Base-by-base conservation (phyloP, 92 coral and sea anemone species). In the Umimayanthus chanpuru region DNA sequence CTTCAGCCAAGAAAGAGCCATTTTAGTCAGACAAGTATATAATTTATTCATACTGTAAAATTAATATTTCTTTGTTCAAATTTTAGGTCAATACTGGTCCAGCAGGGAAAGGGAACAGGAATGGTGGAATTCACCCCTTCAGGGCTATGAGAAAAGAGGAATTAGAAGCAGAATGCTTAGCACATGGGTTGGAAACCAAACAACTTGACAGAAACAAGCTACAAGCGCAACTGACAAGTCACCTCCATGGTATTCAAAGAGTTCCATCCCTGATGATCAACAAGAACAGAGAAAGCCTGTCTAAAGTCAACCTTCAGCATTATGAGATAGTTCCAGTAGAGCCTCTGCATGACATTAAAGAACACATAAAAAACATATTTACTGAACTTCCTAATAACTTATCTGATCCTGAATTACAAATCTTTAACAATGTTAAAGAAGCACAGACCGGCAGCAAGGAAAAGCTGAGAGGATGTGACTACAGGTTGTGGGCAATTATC, bases 311-410 rank as follows among this genome's bases (percentile, higher is more conserved):
- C 66, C 66, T 87, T 28, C 40, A 66, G 43, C 50, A 49, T 3
- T 90, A 90, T 87, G 73, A 88, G 58, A 76, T 87, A 5, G 50
- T 87, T 9, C 87, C 90, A 23, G 84, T 80, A 39, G 90, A 90
- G n/a, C 92, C 90, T 5, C 73, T 85, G 5, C 89, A 90, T 56
- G 92, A 86, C 67, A 77, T 85, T 49, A 80, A 67, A 23, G 81
- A 86, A 50, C 89, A 86, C 39, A 76, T 18, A 7, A 40, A 86
- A 55, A 90, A 90, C 65, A 36, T 90, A 1, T 58, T 86, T 9
- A 86, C 78, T 29, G 90, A 86, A 73, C 86, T 90, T 11, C 92
- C 89, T 26, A 56, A 68, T 5, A 85, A 85, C 49, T 40, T 77
- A 15, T 40, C 61, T 25, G 18, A 43, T 53, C 43, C 66, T 4